A percentile compares a stretch with the other conserved stretches of the same genome.
These are phyloP conservation scores for Coregonus ussuriensis DNA, from an alignment of 2,797 vertebrate species.

Conservation along the genomic window DNA sequence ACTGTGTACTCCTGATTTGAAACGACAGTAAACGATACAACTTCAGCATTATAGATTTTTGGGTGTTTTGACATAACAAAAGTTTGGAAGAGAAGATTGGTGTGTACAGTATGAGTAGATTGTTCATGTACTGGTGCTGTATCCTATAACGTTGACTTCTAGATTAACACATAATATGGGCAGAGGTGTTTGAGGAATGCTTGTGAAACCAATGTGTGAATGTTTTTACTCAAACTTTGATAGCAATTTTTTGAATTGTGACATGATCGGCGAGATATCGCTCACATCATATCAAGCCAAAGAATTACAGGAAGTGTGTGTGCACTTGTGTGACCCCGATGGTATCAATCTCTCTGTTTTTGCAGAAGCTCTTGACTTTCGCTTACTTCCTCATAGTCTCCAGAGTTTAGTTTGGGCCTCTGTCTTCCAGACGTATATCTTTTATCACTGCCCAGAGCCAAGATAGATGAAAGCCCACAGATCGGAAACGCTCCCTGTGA, in stretches of 20 bases:
- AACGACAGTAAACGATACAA: too few species aligned
- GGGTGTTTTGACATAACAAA: too few species aligned
- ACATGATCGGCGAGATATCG: not conserved
- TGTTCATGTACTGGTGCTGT: not conserved
- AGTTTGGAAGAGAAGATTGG: too few species aligned
- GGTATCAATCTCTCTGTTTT: not conserved
- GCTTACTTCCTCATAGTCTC: not conserved
- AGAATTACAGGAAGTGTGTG: not conserved
- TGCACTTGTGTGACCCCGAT: not conserved
- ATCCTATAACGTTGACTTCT: not conserved
- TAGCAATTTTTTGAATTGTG: not conserved
- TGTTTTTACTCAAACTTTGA: too few species aligned
- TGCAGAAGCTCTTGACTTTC: not conserved
- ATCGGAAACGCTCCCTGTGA: not conserved
- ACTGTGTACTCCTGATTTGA: too few species aligned
- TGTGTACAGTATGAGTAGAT: not conserved
- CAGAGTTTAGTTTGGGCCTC: not conserved
- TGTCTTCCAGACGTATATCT: not conserved
- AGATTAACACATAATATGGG: not conserved
- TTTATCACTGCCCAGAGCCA: not conserved
- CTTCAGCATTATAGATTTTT: too few species aligned
- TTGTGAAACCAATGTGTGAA: not conserved
- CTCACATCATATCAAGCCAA: not conserved
- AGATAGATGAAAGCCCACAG: constrained; percentile 7
- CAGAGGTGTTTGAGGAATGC: not conserved